Evolutionary conservation across 2,888 invertebrate species (phyloP).

Genomic region (Chymomyza amoena): DNA sequence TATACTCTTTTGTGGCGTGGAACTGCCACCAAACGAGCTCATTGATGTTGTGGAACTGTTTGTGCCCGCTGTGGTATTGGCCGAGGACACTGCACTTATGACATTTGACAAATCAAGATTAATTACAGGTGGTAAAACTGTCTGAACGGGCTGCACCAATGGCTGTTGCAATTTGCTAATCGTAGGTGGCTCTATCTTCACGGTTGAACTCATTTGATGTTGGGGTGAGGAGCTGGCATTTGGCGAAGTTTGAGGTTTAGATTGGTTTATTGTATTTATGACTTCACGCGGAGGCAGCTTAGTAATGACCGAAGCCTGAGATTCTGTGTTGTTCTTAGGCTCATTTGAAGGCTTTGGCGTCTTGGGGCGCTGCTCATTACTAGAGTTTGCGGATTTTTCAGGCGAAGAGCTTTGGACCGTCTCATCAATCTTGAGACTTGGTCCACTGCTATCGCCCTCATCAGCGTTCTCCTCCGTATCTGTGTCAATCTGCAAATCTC

Average conservation of each 20-base stretch:
- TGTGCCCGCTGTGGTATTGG: constrained; percentile 27
- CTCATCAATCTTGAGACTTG: constrained; percentile 75
- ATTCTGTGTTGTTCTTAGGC: constrained; percentile 3
- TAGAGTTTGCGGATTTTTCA: constrained; percentile 18
- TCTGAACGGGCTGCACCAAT: constrained; percentile 73
- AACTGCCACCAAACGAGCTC: constrained; percentile 60
- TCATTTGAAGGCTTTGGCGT: constrained; percentile 9
- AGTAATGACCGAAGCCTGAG: constrained; percentile 70
- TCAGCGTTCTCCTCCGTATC: constrained; percentile 89
- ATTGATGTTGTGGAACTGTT: constrained; percentile 40
- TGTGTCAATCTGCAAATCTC: constrained; percentile 90
- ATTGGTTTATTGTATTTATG: constrained; percentile 5
- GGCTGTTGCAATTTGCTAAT: constrained; percentile 74
- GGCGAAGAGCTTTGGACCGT: constrained; percentile 38
- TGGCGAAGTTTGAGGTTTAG: background rate
- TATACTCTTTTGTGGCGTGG: constrained; percentile 47
- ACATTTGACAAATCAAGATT: constrained; percentile 62
- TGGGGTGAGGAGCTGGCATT: constrained; percentile 10
- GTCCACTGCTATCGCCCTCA: constrained; percentile 79
- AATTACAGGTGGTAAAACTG: constrained; percentile 70
- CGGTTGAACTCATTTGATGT: constrained; percentile 40
- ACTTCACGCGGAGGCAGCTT: constrained; percentile 48
- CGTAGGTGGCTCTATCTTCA: constrained; percentile 76
- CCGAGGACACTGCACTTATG: constrained; percentile 15
- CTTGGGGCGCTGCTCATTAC: constrained; percentile 1